A percentile compares a stretch with the other conserved stretches of the same genome.
Conservation (phyloP, 2,797 vertebrate genomes). For the Amphiprion clarkii region DNA sequence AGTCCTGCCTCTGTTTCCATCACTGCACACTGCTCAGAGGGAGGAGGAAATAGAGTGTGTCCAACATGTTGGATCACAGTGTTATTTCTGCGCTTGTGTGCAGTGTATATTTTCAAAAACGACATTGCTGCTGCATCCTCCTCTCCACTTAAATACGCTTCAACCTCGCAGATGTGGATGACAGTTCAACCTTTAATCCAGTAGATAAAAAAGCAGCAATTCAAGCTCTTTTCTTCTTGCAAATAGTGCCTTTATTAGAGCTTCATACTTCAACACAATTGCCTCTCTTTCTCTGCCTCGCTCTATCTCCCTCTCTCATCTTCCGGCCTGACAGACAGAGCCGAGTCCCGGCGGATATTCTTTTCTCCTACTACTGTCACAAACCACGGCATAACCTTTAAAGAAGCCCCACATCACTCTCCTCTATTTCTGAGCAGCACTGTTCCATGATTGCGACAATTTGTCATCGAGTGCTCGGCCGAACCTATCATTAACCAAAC, state of each 20-base stretch:
- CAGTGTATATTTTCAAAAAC: slow-evolving; percentile 12
- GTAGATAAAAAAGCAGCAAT: slow-evolving; percentile 34
- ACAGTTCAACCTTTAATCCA: slow-evolving; percentile 46
- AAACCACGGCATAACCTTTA: slow-evolving; percentile 75
- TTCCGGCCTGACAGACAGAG: slow-evolving; percentile 46
- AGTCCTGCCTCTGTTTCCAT: slow-evolving; percentile 32
- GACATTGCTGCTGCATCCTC: neutral
- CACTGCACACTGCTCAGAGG: slow-evolving; percentile 12
- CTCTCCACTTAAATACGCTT: slow-evolving; percentile 2
- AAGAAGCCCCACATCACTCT: slow-evolving; percentile 49
- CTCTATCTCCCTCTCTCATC: slow-evolving; percentile 52
- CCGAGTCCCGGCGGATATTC: slow-evolving; percentile 54
- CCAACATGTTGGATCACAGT: slow-evolving; percentile 18
- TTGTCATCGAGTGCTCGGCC: slow-evolving; percentile 41
- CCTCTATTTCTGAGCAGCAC: slow-evolving; percentile 45
- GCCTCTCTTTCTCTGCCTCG: slow-evolving; percentile 20
- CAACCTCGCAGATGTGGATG: slow-evolving; percentile 20
- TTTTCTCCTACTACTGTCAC: slow-evolving; percentile 66
- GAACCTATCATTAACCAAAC: slow-evolving; percentile 42
- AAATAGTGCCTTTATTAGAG: slow-evolving; percentile 19
- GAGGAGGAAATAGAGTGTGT: slow-evolving; percentile 38
- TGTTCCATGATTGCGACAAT: slow-evolving; percentile 46
- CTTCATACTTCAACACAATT: slow-evolving; percentile 37
- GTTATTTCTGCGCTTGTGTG: slow-evolving; percentile 30
- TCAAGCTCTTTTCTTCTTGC: slow-evolving; percentile 1